Evolutionary conservation across 2,888 invertebrate species (phyloP).

Genomic region (Diadromus collaris): DNA sequence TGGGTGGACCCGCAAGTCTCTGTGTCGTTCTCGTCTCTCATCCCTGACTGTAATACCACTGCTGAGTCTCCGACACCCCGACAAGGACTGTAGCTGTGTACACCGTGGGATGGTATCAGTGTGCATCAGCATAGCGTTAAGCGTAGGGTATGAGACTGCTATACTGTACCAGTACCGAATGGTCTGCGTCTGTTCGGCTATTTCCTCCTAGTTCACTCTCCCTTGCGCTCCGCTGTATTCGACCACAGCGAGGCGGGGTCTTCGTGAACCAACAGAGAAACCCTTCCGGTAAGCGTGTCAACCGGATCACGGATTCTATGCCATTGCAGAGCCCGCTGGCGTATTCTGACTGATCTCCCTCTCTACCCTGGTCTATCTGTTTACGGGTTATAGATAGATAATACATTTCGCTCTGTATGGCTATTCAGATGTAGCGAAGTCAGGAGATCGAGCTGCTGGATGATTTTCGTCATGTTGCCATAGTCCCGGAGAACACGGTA

Average conservation of each 20-base stretch:
- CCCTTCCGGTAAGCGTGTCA: conserved; percentile 51
- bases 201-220: conserved; percentile 27
- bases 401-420: neutral
- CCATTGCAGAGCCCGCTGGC: neutral
- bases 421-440: neutral
- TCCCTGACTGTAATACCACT: conserved; percentile 34
- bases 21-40: conserved; percentile 46
- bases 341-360: conserved; percentile 24
- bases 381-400: conserved; percentile 50
- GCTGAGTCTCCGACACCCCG: conserved; percentile 7
- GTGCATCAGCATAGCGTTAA: conserved; percentile 38
- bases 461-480: neutral
- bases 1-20: conserved; percentile 46
- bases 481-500: neutral
- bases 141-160: conserved; percentile 26
- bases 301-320: conserved; percentile 23
- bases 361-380: conserved; percentile 25
- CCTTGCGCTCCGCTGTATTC: conserved; percentile 14
- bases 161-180: conserved; percentile 3
- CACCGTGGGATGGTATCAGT: conserved; percentile 8
- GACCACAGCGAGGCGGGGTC: conserved; percentile 32
- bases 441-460: neutral
- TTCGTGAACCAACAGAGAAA: conserved; percentile 38
- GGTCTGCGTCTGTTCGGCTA: conserved; percentile 21
- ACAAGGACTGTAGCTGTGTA: conserved; percentile 3